Evolutionary conservation across 1,140 invertebrate species (phyloP), one percentile per base, ranked within the genome.

Genomic region (Ostrea edulis): DNA sequence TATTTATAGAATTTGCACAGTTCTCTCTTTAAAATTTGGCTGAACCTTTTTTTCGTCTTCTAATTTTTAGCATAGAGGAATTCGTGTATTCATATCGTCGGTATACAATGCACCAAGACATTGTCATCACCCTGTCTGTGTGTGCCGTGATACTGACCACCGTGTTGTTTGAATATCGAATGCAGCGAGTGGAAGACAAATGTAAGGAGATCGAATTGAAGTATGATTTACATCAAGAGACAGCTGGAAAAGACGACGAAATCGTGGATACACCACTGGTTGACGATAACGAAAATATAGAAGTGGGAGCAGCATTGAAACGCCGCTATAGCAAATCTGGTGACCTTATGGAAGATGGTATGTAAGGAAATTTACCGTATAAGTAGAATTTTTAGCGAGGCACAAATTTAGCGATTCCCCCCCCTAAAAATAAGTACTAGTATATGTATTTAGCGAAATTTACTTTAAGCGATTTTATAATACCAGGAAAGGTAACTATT

Each of bases 101-200:
- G 1, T 62, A 44, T n/a, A 62, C 20, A 14, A 62, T 29, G 68
- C 68, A 77, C 9, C 68, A 77, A 14, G 68, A 77, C 25, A 77
- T 77, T 25, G 12, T 77, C 68, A 77, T 77, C 25, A 77, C 68
- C 25, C 68, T 77, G 22, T 77, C 68, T 14, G 68, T 77, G 68
- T 77, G 68, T 77, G 68, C 68, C 14, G 68, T 77, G 11, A 77
- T 77, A 29, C 12, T 77, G 8, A 77, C 68, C 68, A 25, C 68
- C 29, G 68, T 77, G 22, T 44, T 77, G 25, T 77, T 77, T 25
- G 68, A 77, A 25, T 35, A 77, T 25, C 25, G 68, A 44, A 77
- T 77, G 68, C 68, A 77, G 25, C 68, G 35, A 35, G 8, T 77
- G 25, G 68, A 77, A 11, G 25, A 77, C 14, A 29, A 25, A 25